Percentiles rank a stretch among this genome's conserved stretches.
phyloP scores from a whole-genome alignment of 2,113 vertebrate species.

The Pavo muticus region DNA sequence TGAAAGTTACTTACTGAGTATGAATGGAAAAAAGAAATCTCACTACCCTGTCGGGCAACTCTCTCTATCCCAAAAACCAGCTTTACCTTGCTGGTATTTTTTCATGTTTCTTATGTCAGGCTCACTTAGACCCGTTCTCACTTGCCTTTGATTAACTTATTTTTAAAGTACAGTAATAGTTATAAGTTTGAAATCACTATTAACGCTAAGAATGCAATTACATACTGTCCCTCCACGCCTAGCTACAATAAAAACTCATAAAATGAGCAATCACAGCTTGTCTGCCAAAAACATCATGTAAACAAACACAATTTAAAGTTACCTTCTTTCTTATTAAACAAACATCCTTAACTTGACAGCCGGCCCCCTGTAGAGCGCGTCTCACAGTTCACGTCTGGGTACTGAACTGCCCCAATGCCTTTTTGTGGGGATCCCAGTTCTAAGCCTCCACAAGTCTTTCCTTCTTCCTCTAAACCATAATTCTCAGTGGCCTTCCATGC shows the following conservation, averaged over 20 bases:
- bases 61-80: not conserved
- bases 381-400: not conserved
- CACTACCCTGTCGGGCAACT: fast-evolving
- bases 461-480: not conserved
- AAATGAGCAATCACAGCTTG: not conserved
- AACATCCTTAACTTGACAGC: not conserved
- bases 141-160: not conserved
- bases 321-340: not conserved
- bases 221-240: not conserved
- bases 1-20: not conserved
- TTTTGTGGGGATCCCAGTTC: not conserved
- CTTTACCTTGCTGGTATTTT: not conserved
- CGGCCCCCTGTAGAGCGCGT: not conserved
- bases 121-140: not conserved
- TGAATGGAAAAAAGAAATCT: not conserved
- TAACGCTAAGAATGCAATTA: not conserved
- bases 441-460: not conserved
- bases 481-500: fast-evolving
- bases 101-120: not conserved
- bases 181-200: not conserved
- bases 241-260: not conserved
- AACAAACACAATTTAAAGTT: not conserved
- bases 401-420: not conserved
- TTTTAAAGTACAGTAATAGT: not conserved
- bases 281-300: not conserved